phyloP scores from a whole-genome alignment of 2,888 invertebrate genomes.

The Carabus problematicus region DNA sequence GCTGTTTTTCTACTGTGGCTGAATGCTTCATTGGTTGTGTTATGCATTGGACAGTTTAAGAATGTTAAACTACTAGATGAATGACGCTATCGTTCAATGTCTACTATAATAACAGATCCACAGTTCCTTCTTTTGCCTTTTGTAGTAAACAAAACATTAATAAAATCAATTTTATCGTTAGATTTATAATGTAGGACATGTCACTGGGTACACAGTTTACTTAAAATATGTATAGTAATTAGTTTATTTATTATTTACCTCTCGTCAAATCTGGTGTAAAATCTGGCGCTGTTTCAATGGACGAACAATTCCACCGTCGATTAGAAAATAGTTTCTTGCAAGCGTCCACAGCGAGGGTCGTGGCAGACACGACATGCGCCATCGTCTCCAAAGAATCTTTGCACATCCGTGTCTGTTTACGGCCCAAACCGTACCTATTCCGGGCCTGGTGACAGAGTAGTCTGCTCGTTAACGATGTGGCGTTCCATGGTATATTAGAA shows the following conservation, averaged over 20 bases:
- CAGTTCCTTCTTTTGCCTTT: not conserved
- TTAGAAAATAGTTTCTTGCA: constrained; percentile 76
- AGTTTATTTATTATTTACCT: constrained; percentile 69
- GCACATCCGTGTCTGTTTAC: constrained; percentile 70
- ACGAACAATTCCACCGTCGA: constrained; percentile 85
- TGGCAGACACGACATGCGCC: constrained; percentile 79
- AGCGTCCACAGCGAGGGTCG: constrained; percentile 70
- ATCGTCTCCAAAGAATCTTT: constrained; percentile 73
- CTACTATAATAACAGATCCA: not conserved
- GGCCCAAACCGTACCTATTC: constrained; percentile 62
- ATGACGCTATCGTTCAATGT: constrained; percentile 20
- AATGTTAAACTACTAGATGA: constrained; percentile 14
- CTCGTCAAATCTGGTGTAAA: constrained; percentile 78
- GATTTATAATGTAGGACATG: not conserved
- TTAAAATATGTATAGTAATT: not conserved
- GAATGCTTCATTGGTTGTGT: not conserved
- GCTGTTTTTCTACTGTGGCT: not conserved
- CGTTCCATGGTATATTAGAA: constrained; percentile 56
- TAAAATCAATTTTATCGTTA: not conserved
- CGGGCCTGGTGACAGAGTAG: constrained; percentile 56
- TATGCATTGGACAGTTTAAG: constrained; percentile 15
- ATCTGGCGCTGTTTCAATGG: constrained; percentile 73
- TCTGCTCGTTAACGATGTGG: constrained; percentile 48
- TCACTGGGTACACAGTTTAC: too few species aligned
- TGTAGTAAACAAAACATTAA: not conserved